Base-by-base conservation (phyloP, 2,797 vertebrate genomes). In the Phoeniculus purpureus region DNA sequence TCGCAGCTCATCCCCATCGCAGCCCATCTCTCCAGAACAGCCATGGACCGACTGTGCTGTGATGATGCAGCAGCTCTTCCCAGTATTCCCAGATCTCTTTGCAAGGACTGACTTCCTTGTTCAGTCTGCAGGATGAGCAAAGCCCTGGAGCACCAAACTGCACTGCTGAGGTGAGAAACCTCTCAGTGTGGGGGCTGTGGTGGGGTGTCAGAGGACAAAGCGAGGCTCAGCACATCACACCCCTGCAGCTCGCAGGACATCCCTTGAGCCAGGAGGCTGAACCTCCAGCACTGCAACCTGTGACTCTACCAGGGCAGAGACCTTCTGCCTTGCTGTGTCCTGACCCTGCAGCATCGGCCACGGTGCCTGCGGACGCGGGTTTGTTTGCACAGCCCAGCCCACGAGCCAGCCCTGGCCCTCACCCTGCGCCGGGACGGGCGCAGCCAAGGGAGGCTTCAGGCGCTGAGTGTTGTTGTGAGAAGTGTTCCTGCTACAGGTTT, bases 401-500 rank as follows among this genome's bases (percentile, higher is more conserved):
- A 8, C 29, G 23, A 61, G 73, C 79, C 66, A 74, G 80, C 22
- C 58, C 90, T 18, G 84, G 65, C 89, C 82, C 82, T 78, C 10
- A 1, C 81, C 76, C 61, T 70, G 67, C 6, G 45, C 90, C n/a
- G 31, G 90, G 43, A 9, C 4, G 15, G 22, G 3, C 6, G 6
- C 80, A 25, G 93, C 87, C 87, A 54, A 59, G 87, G 87, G 50
- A 64, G 87, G 85, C 93, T 94, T 71, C 87, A 79, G 32, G 85
- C 8, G 3, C 81, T 93, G 92, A 96, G 89, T 96, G 94, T 80
- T 97, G 95, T 58, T 96, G 92, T 97, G 92, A 95, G 68, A 92
- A 92, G 92, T 34, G 75, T 92, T 91, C 87, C 59, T 65, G 89
- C 89, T 29, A 54, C 85, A 79, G 87, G 90, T 95, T 96, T 90